These are phyloP conservation scores for Clepsis dumicolana DNA, from an alignment of 2,888 invertebrate species.

Conservation along the genomic window DNA sequence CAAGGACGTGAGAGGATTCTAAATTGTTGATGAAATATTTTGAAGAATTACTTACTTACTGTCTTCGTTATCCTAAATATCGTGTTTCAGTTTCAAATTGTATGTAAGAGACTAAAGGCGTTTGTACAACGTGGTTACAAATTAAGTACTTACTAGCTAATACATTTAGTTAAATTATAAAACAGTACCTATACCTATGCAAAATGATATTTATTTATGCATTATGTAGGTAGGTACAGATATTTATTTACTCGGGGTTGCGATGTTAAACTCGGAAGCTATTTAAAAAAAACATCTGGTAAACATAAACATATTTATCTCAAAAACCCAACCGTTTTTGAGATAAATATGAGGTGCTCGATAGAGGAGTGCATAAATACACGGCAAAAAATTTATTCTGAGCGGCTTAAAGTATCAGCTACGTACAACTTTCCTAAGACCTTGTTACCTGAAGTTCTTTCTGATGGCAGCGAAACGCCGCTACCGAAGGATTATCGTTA, in stretches of 20 bases:
- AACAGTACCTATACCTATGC: too few species aligned
- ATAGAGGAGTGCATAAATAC: neutral
- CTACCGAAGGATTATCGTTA: constrained; percentile 58
- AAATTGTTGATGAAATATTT: constrained; percentile 45
- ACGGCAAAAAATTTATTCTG: too few species aligned
- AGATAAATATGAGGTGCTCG: too few species aligned
- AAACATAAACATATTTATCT: too few species aligned
- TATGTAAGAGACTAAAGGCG: neutral
- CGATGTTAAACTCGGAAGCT: too few species aligned
- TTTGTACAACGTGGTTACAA: neutral
- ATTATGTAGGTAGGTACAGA: too few species aligned
- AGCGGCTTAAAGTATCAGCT: neutral
- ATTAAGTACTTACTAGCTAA: neutral
- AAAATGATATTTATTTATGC: too few species aligned
- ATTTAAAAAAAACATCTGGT: too few species aligned
- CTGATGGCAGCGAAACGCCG: constrained; percentile 42
- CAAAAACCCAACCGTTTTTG: too few species aligned
- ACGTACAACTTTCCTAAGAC: neutral
- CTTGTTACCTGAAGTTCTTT: neutral
- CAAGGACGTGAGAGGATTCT: constrained; percentile 56
- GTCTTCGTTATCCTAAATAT: constrained; percentile 1
- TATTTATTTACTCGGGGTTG: too few species aligned
- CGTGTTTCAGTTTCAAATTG: neutral
- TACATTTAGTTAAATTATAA: neutral
- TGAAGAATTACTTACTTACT: constrained; percentile 6